Evolutionary conservation across 1,140 invertebrate species (phyloP), one percentile per base, ranked within the genome.

Genomic region (Stegodyphus mimosarum): DNA sequence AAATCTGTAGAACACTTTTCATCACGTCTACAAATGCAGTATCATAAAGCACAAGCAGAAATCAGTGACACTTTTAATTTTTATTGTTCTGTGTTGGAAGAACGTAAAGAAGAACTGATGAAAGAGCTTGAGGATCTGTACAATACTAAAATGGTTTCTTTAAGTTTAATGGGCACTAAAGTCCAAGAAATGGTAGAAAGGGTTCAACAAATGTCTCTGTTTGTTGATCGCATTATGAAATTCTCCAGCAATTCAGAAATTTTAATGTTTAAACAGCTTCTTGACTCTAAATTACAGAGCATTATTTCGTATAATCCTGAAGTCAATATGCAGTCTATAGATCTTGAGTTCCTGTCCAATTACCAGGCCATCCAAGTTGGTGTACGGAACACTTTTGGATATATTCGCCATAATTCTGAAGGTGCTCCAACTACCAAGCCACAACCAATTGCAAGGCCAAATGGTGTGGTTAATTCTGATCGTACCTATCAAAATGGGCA

Each of bases 271-370:
- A 97, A 98, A 90, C 97, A 98, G 90, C 91, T 98, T 0, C 92
- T 99, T 75, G 98, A 99, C 89, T 93, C 94, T 1, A 97, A 98
- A 90, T 91, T 99, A 51, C 95, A 98, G 89, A 91, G 94, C 10
- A 91, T 98, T 87, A 92, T 98, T 88, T 95, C 93, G 89, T 96
- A 95, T 88, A 95, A 94, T 86, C 94, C 96, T 0, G 97, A 99
- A 88, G 92, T 95, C 50, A 94, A 93, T 76, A 52, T 88, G 7
- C 94, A 96, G 88, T 93, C 94, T 81, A 93, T 94, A 52, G 97
- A 99, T 89, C 92, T 99, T n/a, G 97, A 99, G 91, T 99, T 99
- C 89, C 96, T 98, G 67, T 97, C 96, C 81, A 99, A 99, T 90
- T 99, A 96, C 90, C 96, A 98, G 90, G 96, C 96, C 0, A 97